Evolutionary conservation across 1,140 invertebrate genomes (phyloP).

Genomic region (Hylaeus anthracinus): DNA sequence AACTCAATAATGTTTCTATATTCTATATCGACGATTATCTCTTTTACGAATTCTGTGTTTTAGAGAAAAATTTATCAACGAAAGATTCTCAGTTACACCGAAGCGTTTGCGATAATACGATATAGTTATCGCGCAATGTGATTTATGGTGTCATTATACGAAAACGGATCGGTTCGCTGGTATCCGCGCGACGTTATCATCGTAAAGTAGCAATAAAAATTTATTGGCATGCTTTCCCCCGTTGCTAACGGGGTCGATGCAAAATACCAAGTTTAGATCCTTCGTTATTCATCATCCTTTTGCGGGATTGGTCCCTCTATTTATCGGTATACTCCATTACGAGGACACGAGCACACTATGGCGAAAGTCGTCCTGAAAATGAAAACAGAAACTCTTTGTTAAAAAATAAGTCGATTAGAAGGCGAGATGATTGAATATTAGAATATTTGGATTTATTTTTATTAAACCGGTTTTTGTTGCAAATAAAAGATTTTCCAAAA

Average conservation of each 20-base stretch:
- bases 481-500: too few relatives aligned
- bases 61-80: constrained; percentile 55
- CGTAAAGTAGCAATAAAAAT: constrained; percentile 78
- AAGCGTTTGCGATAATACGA: constrained; percentile 45
- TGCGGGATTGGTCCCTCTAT: constrained; percentile 6
- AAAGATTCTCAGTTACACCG: constrained; percentile 53
- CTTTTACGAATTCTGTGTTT: neutral
- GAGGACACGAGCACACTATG: too few relatives aligned
- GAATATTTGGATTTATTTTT: too few relatives aligned
- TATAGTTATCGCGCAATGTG: constrained; percentile 64
- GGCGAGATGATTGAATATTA: too few relatives aligned
- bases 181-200: constrained; percentile 68
- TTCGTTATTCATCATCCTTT: constrained; percentile 33
- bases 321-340: constrained; percentile 18
- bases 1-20: neutral
- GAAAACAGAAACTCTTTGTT: neutral
- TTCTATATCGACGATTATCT: neutral
- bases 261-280: constrained; percentile 49
- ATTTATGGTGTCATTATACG: constrained; percentile 71
- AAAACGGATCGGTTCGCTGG: constrained; percentile 71
- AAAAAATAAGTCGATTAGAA: too few relatives aligned
- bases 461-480: too few relatives aligned
- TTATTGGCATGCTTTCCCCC: constrained; percentile 60
- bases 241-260: constrained; percentile 36
- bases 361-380: neutral